These are phyloP conservation scores for Sinella curviseta DNA, from an alignment of 1,140 invertebrate genomes.

Conservation along the genomic window DNA sequence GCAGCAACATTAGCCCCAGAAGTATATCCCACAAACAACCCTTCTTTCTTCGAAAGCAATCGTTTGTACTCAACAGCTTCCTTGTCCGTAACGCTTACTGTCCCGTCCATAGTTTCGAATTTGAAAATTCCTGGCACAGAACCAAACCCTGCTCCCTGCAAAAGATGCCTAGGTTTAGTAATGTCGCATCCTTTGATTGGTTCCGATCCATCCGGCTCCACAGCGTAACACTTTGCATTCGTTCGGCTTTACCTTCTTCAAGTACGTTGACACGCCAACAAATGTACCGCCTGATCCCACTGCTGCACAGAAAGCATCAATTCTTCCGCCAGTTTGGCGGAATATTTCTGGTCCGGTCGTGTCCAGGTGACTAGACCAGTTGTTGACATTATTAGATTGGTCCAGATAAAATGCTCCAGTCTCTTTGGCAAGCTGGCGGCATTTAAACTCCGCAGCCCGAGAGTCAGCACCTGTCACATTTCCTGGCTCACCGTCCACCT, in stretches of 20 bases:
- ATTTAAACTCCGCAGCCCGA: slow-evolving; percentile 17
- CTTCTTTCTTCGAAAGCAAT: slow-evolving; percentile 34
- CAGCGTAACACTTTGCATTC: slow-evolving; percentile 34
- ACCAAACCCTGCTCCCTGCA: slow-evolving; percentile 40
- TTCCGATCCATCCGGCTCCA: slow-evolving; percentile 41
- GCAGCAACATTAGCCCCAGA: too few relatives aligned
- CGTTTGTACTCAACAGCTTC: slow-evolving; percentile 43
- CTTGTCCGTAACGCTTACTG: too few relatives aligned
- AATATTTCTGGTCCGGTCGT: too few relatives aligned
- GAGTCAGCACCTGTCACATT: slow-evolving; percentile 42
- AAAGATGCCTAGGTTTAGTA: slow-evolving; percentile 33
- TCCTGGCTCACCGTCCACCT: slow-evolving; percentile 53
- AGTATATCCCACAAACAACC: slow-evolving; percentile 42
- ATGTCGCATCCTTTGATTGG: too few relatives aligned
- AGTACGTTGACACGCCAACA: too few relatives aligned
- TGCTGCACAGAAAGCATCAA: slow-evolving; percentile 51
- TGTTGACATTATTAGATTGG: slow-evolving; percentile 59
- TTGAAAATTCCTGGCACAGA: slow-evolving; percentile 36
- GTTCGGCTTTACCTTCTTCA: too few relatives aligned
- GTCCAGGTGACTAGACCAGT: slow-evolving; percentile 61
- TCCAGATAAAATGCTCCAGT: slow-evolving; percentile 46
- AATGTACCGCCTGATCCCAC: too few relatives aligned
- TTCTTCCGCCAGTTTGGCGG: slow-evolving; percentile 54
- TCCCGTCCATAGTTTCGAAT: slow-evolving; percentile 39
- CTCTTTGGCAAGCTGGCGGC: slow-evolving; percentile 21